Evolutionary conservation across 2,888 invertebrate genomes (phyloP).

Genomic region (Heteropelma amictum): DNA sequence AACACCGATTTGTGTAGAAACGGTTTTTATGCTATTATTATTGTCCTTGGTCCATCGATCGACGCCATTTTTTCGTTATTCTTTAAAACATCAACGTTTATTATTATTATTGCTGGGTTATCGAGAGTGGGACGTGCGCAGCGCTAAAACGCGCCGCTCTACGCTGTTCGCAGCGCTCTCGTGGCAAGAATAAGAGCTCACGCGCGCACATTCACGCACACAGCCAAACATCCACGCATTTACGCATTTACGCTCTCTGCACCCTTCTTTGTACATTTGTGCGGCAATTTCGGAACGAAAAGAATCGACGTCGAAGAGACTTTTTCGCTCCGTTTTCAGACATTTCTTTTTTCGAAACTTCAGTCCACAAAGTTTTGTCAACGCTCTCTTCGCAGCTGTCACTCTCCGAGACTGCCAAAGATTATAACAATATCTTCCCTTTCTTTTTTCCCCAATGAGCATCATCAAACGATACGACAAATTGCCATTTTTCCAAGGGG

Average conservation of each 20-base stretch:
- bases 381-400: too few species aligned
- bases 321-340: too few species aligned
- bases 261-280: too few species aligned
- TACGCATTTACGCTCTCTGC: background rate
- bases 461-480: too few species aligned
- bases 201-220: background rate
- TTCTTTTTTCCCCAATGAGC: too few species aligned
- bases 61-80: background rate
- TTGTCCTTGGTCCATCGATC: constrained; percentile 58
- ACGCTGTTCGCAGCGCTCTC: constrained; percentile 43
- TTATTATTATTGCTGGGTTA: background rate
- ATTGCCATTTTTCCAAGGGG: too few species aligned
- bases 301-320: too few species aligned
- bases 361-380: too few species aligned
- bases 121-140: background rate
- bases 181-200: constrained; percentile 36
- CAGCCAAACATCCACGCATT: background rate
- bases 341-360: too few species aligned
- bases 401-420: too few species aligned
- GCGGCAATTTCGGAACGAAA: too few species aligned
- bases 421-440: too few species aligned
- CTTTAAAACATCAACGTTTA: background rate
- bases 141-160: constrained; percentile 54
- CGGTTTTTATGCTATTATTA: constrained; percentile 26
- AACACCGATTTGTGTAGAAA: background rate